Conservation (phyloP, 2,797 vertebrate species). For the Buceros bicornis region DNA sequence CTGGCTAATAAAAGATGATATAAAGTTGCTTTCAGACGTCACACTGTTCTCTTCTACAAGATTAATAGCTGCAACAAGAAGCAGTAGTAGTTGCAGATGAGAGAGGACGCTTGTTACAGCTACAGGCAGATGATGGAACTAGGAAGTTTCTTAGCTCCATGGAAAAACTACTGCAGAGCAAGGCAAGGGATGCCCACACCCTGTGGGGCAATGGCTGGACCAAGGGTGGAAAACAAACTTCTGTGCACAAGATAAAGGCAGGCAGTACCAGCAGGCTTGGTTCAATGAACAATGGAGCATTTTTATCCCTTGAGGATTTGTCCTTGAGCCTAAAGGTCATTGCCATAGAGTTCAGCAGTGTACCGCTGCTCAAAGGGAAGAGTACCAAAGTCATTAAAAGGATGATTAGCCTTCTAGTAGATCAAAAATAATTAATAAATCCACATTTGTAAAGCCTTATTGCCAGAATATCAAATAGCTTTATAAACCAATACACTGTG, state of each 20-base stretch:
- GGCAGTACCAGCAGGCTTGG: background rate
- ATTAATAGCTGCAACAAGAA: background rate
- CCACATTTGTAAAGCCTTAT: conserved; percentile 15
- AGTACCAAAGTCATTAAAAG: conserved; percentile 51
- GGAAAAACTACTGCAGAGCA: rapidly evolving
- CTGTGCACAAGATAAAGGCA: background rate
- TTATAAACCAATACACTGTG: background rate
- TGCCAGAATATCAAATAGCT: background rate
- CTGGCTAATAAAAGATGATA: background rate
- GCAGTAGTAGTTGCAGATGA: background rate
- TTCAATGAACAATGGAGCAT: rapidly evolving
- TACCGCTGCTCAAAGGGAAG: background rate
- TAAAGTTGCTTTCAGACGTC: background rate
- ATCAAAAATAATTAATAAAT: conserved; percentile 59
- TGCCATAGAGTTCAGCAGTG: background rate
- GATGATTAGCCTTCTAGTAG: conserved; percentile 38
- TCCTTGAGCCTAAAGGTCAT: background rate
- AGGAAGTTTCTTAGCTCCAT: background rate
- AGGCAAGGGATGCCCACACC: rapidly evolving
- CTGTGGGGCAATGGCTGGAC: rapidly evolving
- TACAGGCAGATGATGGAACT: rapidly evolving
- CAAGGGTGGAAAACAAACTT: background rate
- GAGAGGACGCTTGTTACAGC: background rate
- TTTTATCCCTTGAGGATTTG: background rate
- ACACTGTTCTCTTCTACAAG: background rate